phyloP scores from a whole-genome alignment of 2,888 invertebrate genomes.

The Chaetogeoica ovagalla region DNA sequence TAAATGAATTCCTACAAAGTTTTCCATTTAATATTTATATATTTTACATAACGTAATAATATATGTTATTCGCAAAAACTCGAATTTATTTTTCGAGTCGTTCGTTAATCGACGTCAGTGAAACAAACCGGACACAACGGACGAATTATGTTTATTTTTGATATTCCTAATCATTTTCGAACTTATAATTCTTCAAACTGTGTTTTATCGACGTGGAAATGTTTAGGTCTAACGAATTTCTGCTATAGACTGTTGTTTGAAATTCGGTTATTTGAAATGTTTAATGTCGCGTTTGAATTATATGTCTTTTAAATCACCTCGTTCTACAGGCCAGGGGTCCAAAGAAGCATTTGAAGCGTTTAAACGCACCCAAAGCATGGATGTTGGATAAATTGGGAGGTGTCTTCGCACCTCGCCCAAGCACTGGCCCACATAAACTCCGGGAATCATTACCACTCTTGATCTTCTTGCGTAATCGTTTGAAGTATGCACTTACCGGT shows the following conservation, averaged over 20 bases:
- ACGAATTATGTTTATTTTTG: neutral
- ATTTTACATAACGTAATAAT: neutral
- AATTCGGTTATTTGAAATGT: neutral
- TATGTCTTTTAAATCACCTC: neutral
- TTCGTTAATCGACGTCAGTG: neutral
- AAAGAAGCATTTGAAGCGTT: conserved; percentile 98
- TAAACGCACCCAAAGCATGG: conserved; percentile 99
- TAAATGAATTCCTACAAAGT: neutral
- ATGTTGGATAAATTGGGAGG: conserved; percentile 99
- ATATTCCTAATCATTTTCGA: neutral
- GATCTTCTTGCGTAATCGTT: conserved; percentile 93
- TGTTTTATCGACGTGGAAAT: neutral
- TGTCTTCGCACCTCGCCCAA: conserved; percentile 95
- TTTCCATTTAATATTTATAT: neutral
- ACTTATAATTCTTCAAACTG: neutral
- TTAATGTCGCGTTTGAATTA: neutral
- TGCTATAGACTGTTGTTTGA: neutral
- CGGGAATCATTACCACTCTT: conserved; percentile 95
- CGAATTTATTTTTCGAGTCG: neutral
- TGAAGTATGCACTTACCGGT: conserved; percentile 97
- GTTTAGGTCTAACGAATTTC: neutral
- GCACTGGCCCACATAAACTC: conserved; percentile 96
- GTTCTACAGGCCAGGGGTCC: conserved; percentile 88
- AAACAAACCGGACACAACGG: too few relatives aligned
- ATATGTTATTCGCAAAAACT: neutral